A percentile compares a stretch with the other conserved stretches of the same genome.
These are phyloP conservation scores for Bombus vancouverensis DNA, from an alignment of 1,140 invertebrate species.

Conservation along the genomic window DNA sequence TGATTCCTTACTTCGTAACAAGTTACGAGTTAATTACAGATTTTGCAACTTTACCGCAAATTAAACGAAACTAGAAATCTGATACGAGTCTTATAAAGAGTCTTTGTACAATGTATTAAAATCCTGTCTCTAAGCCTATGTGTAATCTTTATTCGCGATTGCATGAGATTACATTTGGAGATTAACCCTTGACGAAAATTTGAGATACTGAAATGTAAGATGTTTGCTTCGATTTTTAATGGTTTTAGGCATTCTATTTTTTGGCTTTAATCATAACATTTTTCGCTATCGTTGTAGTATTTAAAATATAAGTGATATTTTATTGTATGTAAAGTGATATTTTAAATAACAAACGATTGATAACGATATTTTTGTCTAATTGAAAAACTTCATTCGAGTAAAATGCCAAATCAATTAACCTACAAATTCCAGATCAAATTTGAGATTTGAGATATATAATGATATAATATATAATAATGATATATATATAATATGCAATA, in stretches of 20 bases:
- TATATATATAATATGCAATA: too few relatives aligned
- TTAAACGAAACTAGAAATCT: neutral
- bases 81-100: neutral
- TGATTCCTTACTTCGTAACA: neutral
- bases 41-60: neutral
- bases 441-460: neutral
- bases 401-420: neutral
- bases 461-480: too few relatives aligned
- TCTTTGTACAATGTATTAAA: neutral
- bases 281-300: neutral
- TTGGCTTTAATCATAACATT: neutral
- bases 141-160: slow-evolving; percentile 7
- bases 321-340: neutral
- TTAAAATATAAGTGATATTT: neutral
- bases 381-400: neutral
- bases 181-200: neutral
- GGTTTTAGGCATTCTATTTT: neutral
- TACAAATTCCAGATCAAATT: neutral
- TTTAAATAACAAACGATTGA: neutral
- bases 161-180: neutral
- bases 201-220: neutral
- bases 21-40: neutral
- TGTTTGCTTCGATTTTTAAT: neutral
- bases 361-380: neutral
- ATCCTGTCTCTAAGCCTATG: neutral